These are phyloP conservation scores for Philypnodon macrostomus DNA, from an alignment of 2,797 vertebrate species.

Conservation along the genomic window DNA sequence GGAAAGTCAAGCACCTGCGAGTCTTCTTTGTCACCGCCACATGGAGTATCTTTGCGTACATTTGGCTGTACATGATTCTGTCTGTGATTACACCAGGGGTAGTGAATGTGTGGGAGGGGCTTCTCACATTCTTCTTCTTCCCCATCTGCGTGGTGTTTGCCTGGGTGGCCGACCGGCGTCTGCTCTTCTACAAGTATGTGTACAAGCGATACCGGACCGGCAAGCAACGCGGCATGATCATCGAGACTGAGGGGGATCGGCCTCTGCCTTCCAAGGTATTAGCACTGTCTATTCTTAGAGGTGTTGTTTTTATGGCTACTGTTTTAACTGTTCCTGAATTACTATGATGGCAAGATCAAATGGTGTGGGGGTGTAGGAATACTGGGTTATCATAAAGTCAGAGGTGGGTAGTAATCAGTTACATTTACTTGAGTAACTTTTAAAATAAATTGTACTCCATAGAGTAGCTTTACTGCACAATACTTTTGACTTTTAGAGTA, in stretches of 20 bases:
- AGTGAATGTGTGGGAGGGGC: slow-evolving; percentile 96
- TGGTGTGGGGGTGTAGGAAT: not conserved
- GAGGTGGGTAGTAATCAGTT: too few species aligned
- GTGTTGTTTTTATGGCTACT: not conserved
- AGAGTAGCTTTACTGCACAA: too few species aligned
- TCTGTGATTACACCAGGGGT: slow-evolving; percentile 92
- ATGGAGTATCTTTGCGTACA: slow-evolving; percentile 99
- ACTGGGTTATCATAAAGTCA: too few species aligned
- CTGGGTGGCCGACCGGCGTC: slow-evolving; percentile 94
- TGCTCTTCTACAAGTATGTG: slow-evolving; percentile 98
- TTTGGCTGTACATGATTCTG: slow-evolving; percentile 98
- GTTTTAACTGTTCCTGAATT: not conserved
- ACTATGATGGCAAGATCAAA: not conserved
- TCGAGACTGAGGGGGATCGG: slow-evolving; percentile 93
- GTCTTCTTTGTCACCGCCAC: slow-evolving; percentile 97
- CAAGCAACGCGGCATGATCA: slow-evolving; percentile 97
- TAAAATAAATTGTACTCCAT: too few species aligned
- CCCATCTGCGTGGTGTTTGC: slow-evolving; percentile 96
- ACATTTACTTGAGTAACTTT: too few species aligned
- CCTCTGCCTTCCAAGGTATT: slow-evolving; percentile 87
- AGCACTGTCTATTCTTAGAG: slow-evolving; percentile 3
- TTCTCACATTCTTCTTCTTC: slow-evolving; percentile 97
- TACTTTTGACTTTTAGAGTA: too few species aligned
- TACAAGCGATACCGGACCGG: slow-evolving; percentile 97
- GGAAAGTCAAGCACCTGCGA: slow-evolving; percentile 94